phyloP scores from a whole-genome alignment of 2,113 vertebrate genomes.

The Corynorhinus townsendii region DNA sequence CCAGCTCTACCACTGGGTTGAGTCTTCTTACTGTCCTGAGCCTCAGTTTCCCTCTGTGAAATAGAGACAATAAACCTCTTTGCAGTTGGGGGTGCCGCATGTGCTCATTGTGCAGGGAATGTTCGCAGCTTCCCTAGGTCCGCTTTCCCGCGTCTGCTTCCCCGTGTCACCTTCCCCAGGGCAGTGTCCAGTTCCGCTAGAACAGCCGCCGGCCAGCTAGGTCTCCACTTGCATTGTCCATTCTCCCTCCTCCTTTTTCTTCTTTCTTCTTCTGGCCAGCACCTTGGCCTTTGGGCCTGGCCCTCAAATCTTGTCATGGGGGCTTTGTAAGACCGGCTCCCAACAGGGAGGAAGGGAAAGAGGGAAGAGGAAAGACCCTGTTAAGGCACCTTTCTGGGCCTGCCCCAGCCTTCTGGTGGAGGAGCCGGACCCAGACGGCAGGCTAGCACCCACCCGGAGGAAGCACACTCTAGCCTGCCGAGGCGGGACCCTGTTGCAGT shows the following conservation, averaged over 20 bases:
- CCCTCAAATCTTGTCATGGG: background rate
- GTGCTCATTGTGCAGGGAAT: rapidly evolving
- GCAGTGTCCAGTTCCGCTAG: rapidly evolving
- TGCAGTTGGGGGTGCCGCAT: rapidly evolving
- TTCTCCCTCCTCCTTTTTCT: too few relatives aligned
- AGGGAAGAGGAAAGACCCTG: background rate
- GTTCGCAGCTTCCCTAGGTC: rapidly evolving
- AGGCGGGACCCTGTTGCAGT: background rate
- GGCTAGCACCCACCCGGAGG: background rate
- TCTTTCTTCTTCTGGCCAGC: background rate
- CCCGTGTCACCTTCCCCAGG: rapidly evolving
- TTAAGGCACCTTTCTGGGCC: too few relatives aligned
- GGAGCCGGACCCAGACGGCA: background rate
- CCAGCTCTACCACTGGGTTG: background rate
- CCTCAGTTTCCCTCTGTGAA: background rate
- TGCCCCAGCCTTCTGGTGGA: background rate
- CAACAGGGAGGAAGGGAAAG: background rate
- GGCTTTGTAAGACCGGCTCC: background rate
- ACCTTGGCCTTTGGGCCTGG: background rate
- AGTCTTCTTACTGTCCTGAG: background rate
- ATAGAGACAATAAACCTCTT: too few relatives aligned
- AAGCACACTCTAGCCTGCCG: background rate
- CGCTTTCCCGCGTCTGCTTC: too few relatives aligned
- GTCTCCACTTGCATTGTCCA: rapidly evolving
- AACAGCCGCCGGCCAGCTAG: rapidly evolving